phyloP scores from a whole-genome alignment of 2,113 vertebrate species.

The Lichenostomus cassidix region DNA sequence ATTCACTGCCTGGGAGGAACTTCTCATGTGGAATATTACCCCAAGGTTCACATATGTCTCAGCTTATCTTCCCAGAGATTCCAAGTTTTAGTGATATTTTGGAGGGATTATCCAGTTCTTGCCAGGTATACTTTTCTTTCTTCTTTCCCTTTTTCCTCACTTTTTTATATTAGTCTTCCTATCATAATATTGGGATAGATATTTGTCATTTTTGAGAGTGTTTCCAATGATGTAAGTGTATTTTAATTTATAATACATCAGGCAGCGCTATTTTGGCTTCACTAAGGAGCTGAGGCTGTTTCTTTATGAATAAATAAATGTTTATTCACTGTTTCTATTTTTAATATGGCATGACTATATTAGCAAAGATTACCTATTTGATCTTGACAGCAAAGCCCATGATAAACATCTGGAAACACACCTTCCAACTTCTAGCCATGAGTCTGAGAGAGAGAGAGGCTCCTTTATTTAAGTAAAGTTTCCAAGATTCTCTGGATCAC shows the following conservation, averaged over 20 bases:
- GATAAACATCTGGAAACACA: constrained; percentile 49
- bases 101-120: not conserved
- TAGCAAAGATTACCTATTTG: constrained; percentile 3
- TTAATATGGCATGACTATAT: not conserved
- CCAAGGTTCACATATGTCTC: not conserved
- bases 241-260: not conserved
- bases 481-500: constrained; percentile 69
- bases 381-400: not conserved
- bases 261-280: not conserved
- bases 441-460: not conserved
- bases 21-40: not conserved
- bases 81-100: not conserved
- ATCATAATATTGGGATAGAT: not conserved
- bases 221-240: not conserved
- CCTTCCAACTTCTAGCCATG: constrained; percentile 13
- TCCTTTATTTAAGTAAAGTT: constrained; percentile 54
- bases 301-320: not conserved
- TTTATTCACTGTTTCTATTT: constrained; percentile 16
- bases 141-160: not conserved
- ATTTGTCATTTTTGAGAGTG: not conserved
- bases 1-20: not conserved
- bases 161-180: not conserved
- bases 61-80: not conserved
- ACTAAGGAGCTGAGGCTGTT: not conserved
- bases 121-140: not conserved